Percentiles rank a stretch among this genome's conserved stretches.
Evolutionary conservation across 2,113 vertebrate species (phyloP).

Genomic region (Panthera uncia): DNA sequence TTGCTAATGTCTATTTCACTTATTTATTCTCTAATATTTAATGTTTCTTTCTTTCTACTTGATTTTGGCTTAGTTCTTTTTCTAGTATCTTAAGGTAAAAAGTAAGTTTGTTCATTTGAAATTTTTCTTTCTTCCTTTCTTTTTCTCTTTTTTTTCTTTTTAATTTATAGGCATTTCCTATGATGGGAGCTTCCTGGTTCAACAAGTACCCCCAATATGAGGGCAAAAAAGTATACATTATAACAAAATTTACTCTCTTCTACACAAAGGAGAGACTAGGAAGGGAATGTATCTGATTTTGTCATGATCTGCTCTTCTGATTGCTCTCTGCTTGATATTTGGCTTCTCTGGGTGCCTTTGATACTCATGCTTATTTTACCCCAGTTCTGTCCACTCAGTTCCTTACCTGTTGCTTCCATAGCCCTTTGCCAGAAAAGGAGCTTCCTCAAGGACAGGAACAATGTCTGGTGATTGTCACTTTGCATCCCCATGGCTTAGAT

Average conservation of each 20-base stretch:
- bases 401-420: not conserved
- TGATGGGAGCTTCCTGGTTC: not conserved
- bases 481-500: not conserved
- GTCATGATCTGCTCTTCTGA: rapidly evolving
- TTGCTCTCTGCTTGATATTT: not conserved
- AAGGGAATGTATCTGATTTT: rapidly evolving
- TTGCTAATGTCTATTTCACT: not conserved
- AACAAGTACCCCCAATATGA: not conserved
- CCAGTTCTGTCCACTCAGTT: not conserved
- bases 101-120: not conserved
- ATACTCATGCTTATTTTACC: too few species aligned
- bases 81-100: not conserved
- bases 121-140: not conserved
- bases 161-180: not conserved
- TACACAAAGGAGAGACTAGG: not conserved
- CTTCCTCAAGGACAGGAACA: not conserved
- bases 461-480: not conserved
- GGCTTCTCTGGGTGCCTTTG: not conserved
- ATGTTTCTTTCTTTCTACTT: not conserved
- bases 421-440: not conserved
- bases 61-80: not conserved
- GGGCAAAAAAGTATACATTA: not conserved
- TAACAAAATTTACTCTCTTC: not conserved
- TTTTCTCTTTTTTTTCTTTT: not conserved
- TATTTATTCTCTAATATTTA: not conserved